Base-by-base conservation (phyloP, 1,140 invertebrate species). In the Propsilocerus akamusi region DNA sequence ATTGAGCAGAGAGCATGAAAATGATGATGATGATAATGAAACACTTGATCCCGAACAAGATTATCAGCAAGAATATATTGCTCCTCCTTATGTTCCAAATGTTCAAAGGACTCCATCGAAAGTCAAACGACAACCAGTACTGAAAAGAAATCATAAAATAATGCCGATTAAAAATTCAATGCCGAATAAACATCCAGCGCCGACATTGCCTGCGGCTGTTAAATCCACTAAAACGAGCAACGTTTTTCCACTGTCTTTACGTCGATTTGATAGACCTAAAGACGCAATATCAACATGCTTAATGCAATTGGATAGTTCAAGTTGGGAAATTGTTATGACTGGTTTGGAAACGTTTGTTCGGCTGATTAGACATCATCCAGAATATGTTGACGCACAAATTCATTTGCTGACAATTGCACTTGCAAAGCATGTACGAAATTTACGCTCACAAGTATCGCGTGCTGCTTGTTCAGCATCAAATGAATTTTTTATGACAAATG, bases 361-460 rank as follows among this genome's bases (percentile, higher is more conserved):
- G 24, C 64, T 97, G 20, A 75, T 78, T 2, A 72, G 73, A 50
- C 77, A 84, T 57, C 77, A 88, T 57, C 71, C 78, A 0, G 80
- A 87, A 67, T 48, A 57, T 60, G 14, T 75, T 75, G 56, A 68
- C 75, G 53, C 76, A 73, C 67, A 75, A 71, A 49, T 75, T 67
- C 72, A 67, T 61, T 66, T 71, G 46, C 71, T 86, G 22, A 78
- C 79, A 26, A 68, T 88, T 25, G 68, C 77, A 25, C 60, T 92
- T 1, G 75, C 83, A 1, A 73, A 75, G 47, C 87, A 95, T 54
- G 78, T 92, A 17, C 79, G 76, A 46, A 95, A 91, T 66, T 69
- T 96, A 22, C 71, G 93, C 5, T 95, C 92, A 0, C 87, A 93
- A 65, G 92, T 97, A 0, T 79, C 89, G 0, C 72, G 91, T 53